phyloP scores from a whole-genome alignment of 2,797 vertebrate species.

The Balearica regulorum region DNA sequence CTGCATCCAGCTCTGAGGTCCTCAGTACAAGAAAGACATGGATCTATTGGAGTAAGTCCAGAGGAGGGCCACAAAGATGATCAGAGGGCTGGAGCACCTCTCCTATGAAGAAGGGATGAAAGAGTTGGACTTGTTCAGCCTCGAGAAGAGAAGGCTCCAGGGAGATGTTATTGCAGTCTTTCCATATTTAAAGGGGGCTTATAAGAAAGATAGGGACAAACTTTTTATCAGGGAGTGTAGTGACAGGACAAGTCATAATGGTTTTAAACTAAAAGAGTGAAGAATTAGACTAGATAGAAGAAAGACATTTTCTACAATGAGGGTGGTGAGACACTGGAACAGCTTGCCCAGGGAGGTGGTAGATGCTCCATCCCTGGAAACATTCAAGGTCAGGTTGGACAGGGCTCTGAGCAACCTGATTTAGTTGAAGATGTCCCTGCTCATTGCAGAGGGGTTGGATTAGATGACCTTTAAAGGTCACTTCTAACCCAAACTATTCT shows the following conservation, averaged over 20 bases:
- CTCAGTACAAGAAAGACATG: no score
- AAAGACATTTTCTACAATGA: background rate
- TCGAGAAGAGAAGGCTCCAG: background rate
- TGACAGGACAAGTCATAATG: background rate
- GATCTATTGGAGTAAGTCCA: background rate
- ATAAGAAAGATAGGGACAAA: background rate
- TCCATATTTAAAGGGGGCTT: background rate
- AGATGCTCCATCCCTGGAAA: background rate
- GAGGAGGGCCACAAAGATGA: background rate
- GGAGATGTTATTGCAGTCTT: background rate
- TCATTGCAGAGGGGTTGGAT: background rate
- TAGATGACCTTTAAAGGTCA: background rate
- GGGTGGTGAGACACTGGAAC: background rate
- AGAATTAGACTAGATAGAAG: background rate
- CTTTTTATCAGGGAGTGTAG: background rate
- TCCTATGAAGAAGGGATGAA: background rate
- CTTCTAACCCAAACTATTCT: background rate
- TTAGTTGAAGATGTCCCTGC: background rate
- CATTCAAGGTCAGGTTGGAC: background rate
- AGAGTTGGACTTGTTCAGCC: background rate
- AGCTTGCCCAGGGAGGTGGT: background rate
- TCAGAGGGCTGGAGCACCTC: background rate
- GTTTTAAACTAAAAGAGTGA: background rate
- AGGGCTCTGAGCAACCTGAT: background rate
- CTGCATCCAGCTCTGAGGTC: background rate